Evolutionary conservation across 2,888 invertebrate genomes (phyloP).

Genomic region (Malthinus seriepunctatus): DNA sequence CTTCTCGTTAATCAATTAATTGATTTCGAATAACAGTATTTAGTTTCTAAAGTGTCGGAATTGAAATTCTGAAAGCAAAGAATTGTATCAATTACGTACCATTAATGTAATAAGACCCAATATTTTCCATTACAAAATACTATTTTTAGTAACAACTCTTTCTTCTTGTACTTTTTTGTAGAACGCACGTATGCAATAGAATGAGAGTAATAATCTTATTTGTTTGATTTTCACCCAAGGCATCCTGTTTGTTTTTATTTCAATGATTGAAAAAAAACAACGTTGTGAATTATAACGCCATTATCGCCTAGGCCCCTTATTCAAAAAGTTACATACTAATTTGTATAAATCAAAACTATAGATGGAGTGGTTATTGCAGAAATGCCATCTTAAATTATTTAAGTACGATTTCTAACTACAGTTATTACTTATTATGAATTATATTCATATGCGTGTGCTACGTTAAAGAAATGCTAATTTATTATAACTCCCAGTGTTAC

Average conservation of each 20-base stretch:
- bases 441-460: neutral
- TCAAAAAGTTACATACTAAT: neutral
- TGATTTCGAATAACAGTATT: conserved; percentile 4
- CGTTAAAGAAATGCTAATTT: neutral
- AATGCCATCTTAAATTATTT: neutral
- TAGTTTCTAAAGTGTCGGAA: neutral
- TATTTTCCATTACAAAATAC: conserved; percentile 2
- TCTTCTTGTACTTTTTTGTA: conserved; percentile 9
- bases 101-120: neutral
- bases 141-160: conserved; percentile 12
- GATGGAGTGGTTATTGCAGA: neutral
- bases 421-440: neutral
- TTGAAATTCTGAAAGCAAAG: conserved; percentile 1
- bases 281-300: too few relatives aligned
- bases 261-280: too few relatives aligned
- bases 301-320: too few relatives aligned
- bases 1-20: conserved; percentile 2
- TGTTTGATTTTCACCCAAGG: conserved; percentile 12
- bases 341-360: conserved; percentile 1
- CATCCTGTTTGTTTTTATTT: conserved; percentile 10
- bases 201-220: conserved; percentile 9
- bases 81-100: conserved; percentile 1
- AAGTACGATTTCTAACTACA: conserved; percentile 2
- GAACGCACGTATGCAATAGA: conserved; percentile 14
- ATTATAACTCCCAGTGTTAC: conserved; percentile 2